phyloP scores from a whole-genome alignment of 2,797 vertebrate genomes.

The Pagetopsis macropterus region DNA sequence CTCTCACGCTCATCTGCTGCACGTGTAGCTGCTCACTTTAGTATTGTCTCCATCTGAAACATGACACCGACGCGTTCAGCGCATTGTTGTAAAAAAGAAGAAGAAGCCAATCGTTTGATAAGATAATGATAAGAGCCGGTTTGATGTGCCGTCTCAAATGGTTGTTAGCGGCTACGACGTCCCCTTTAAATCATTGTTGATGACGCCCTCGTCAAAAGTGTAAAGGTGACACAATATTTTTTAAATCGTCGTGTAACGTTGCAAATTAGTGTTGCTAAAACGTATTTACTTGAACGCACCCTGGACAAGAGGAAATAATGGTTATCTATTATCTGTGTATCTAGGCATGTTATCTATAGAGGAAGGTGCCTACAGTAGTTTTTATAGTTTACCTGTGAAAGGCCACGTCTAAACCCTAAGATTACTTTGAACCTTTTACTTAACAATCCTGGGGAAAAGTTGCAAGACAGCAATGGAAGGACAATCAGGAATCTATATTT shows the following conservation, averaged over 20 bases:
- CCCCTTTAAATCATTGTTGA: too few relatives aligned
- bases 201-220: not conserved
- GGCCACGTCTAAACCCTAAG: not conserved
- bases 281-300: slow-evolving; percentile 37
- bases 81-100: too few relatives aligned
- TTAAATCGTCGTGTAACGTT: not conserved
- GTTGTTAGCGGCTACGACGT: fast-evolving
- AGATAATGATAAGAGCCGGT: too few relatives aligned
- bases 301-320: not conserved
- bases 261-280: not conserved
- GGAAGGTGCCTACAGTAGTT: not conserved
- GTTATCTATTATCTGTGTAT: too few relatives aligned
- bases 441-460: not conserved
- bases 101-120: not conserved
- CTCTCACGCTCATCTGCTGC: slow-evolving; percentile 10
- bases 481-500: not conserved
- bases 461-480: too few relatives aligned
- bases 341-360: not conserved
- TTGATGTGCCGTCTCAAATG: too few relatives aligned
- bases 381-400: not conserved
- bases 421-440: too few relatives aligned
- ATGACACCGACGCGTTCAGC: slow-evolving; percentile 37
- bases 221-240: not conserved
- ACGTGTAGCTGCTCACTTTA: not conserved
- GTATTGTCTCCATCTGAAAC: slow-evolving; percentile 24